phyloP scores from a whole-genome alignment of 2,797 vertebrate species.

The Propithecus deckenii region DNA sequence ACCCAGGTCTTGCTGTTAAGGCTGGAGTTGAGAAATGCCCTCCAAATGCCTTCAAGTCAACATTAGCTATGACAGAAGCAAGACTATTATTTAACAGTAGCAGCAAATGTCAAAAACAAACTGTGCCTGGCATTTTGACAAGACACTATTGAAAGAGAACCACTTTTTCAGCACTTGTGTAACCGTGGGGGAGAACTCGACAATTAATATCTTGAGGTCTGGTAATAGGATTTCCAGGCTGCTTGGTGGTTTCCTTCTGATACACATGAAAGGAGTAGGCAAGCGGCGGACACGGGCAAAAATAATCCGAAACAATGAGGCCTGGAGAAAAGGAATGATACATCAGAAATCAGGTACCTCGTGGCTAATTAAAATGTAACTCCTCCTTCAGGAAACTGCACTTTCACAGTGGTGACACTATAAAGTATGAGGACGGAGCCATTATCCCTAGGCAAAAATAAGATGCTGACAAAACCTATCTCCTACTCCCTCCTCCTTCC shows the following conservation, averaged over 20 bases:
- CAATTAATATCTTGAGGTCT: conserved; percentile 77
- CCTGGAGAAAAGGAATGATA: not conserved
- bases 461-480: conserved; percentile 41
- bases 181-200: conserved; percentile 77
- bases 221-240: conserved; percentile 65
- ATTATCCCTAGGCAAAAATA: conserved; percentile 28
- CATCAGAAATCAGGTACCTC: conserved; percentile 29
- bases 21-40: conserved; percentile 83
- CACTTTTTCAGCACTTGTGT: conserved; percentile 74
- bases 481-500: not conserved
- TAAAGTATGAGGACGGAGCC: conserved; percentile 8
- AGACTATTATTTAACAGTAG: conserved; percentile 86
- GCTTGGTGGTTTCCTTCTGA: conserved; percentile 57
- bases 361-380: conserved; percentile 72
- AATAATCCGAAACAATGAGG: not conserved
- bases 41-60: conserved; percentile 84
- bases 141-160: conserved; percentile 77
- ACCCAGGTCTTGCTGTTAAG: conserved; percentile 77
- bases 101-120: conserved; percentile 87
- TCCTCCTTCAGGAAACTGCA: not conserved
- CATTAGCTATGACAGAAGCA: conserved; percentile 86
- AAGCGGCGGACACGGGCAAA: conserved; percentile 12
- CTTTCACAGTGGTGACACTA: conserved; percentile 28
- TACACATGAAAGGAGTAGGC: conserved; percentile 43
- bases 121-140: conserved; percentile 84